Evolutionary conservation across 2,113 vertebrate species (phyloP).

Genomic region (Xenopus borealis): DNA sequence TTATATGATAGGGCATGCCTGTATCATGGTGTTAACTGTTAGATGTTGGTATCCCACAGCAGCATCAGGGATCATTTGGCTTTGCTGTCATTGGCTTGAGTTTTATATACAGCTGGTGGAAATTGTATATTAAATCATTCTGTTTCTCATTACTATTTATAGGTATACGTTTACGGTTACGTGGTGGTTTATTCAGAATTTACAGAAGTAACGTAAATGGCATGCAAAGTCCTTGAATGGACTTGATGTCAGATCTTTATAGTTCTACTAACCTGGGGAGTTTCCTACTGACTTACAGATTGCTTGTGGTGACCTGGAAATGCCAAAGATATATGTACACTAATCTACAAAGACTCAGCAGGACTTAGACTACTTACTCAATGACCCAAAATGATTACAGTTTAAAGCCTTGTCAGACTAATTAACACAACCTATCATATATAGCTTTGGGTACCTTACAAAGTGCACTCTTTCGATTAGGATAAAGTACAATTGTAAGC

Average conservation of each 20-base stretch:
- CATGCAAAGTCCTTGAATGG: conserved; percentile 36
- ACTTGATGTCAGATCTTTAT: conserved; percentile 41
- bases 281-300: conserved; percentile 38
- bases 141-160: too few species aligned
- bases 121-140: too few species aligned
- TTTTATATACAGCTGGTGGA: too few species aligned
- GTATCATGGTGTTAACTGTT: too few species aligned
- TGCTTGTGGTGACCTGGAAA: conserved; percentile 51
- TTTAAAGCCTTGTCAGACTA: conserved; percentile 44
- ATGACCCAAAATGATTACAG: conserved; percentile 46
- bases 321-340: conserved; percentile 24
- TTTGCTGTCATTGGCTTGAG: too few species aligned
- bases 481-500: neutral
- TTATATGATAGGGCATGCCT: too few species aligned
- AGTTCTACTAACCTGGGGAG: conserved; percentile 27
- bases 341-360: conserved; percentile 42
- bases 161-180: too few species aligned
- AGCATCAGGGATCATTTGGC: too few species aligned
- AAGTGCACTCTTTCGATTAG: conserved; percentile 27
- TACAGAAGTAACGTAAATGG: neutral
- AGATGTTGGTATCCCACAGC: too few species aligned
- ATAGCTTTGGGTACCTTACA: conserved; percentile 22
- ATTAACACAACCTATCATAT: conserved; percentile 26
- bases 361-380: conserved; percentile 36
- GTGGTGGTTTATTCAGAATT: too few species aligned